Evolutionary conservation across 2,888 invertebrate species (phyloP), one percentile per base, ranked within the genome.

Genomic region (Meganola albula): DNA sequence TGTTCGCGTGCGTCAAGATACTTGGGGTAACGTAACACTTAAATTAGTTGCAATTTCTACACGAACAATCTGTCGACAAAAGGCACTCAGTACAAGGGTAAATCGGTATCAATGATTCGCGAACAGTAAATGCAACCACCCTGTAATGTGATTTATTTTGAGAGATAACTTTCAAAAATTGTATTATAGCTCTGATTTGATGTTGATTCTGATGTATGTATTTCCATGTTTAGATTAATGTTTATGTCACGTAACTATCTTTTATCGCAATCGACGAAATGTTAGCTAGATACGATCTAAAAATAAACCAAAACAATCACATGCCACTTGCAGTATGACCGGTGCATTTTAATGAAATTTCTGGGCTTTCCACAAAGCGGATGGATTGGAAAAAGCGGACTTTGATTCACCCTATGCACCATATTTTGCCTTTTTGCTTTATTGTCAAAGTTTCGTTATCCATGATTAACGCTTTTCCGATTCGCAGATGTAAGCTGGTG

Each of bases 41-140:
- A 84, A 85, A 82, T 82, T 80, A 76, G 74, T 77, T 75, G 78
- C 82, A 82, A 79, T 84, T 82, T 83, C 77, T 71, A 73, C 74
- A 80, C 68, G 69, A 75, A 74, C 68, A 63, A 65, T 59, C 64
- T 61, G 63, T 59, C 62, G 58, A 66, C 60, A 62, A 74, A 68
- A 73, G 67, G 58, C 74, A 74, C 71, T 77, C 64, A 58, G 64
- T 58, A 57, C 67, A 76, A 65, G 61, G 75, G 75, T 73, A 67
- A 63, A 72, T 65, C 57, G 60, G 58, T 72, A 74, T 68, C 66
- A 72, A 69, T 74, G 68, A 53, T 67, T 56, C 52, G 54, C 51
- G 40, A 56, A 53, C 44, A 32, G 42, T 49, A 50, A 49, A 48
- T 42, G 51, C 50, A 57, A 45, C 32, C 40, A 42, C 53, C 52